A percentile compares a stretch with the other conserved stretches of the same genome.
These are phyloP conservation scores for Podocnemis expansa DNA, from an alignment of 2,113 vertebrate species.

Conservation along the genomic window DNA sequence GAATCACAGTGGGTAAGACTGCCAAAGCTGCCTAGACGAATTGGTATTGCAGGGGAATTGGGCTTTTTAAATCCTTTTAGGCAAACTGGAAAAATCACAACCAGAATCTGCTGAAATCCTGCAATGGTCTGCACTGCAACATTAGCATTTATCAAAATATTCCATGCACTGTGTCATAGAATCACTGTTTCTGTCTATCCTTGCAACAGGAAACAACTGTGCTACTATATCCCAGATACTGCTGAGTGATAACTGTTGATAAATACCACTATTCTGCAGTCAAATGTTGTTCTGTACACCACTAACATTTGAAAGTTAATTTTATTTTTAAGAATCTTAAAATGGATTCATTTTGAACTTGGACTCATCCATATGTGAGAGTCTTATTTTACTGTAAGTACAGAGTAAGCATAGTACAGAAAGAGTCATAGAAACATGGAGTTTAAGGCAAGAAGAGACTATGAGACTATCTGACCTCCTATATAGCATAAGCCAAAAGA, in stretches of 20 bases:
- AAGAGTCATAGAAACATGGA: too few species aligned
- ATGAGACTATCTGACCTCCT: too few species aligned
- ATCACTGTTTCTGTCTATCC: background rate
- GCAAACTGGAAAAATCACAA: background rate
- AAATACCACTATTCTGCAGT: background rate
- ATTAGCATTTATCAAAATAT: background rate
- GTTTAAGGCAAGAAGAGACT: too few species aligned
- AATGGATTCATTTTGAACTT: background rate
- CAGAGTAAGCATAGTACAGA: too few species aligned
- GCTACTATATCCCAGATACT: background rate
- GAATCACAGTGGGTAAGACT: background rate
- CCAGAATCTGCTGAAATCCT: background rate
- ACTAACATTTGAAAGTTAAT: background rate
- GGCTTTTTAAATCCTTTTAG: background rate
- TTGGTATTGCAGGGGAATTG: background rate
- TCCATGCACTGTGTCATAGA: background rate
- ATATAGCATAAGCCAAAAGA: too few species aligned
- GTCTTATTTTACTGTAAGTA: fast-evolving
- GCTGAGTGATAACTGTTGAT: background rate
- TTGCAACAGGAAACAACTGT: background rate
- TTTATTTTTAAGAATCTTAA: background rate
- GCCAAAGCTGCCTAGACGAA: background rate
- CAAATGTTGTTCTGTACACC: fast-evolving
- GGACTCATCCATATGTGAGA: background rate
- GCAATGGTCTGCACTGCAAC: background rate